Percentiles rank a stretch among this genome's conserved stretches.
phyloP scores from a whole-genome alignment of 2,113 vertebrate genomes.

The Misgurnus mizolepis region DNA sequence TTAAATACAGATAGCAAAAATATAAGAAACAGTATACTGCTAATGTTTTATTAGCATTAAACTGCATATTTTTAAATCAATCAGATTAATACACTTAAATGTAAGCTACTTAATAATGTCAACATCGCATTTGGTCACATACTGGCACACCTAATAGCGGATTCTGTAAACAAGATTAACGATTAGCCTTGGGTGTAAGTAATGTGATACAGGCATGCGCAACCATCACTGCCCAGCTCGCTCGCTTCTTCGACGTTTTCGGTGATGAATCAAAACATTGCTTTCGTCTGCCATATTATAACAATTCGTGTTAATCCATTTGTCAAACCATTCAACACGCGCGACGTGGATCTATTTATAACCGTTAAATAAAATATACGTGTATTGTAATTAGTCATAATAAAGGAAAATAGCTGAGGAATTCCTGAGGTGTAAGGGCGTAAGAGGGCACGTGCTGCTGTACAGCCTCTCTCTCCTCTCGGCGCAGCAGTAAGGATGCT shows the following conservation, averaged over 20 bases:
- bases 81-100: background rate
- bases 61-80: background rate
- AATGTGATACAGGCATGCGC: slow-evolving; percentile 71
- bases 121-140: slow-evolving; percentile 38
- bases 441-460: slow-evolving; percentile 41
- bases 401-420: slow-evolving; percentile 41
- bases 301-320: background rate
- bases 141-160: slow-evolving; percentile 35
- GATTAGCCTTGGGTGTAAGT: slow-evolving; percentile 66
- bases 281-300: slow-evolving; percentile 63
- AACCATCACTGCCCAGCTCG: slow-evolving; percentile 63
- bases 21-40: too few species aligned
- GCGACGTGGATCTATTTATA: slow-evolving; percentile 8
- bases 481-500: slow-evolving; percentile 67
- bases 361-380: slow-evolving; percentile 4
- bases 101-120: background rate
- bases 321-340: background rate
- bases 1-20: background rate
- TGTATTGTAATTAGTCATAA: background rate
- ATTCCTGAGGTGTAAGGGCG: slow-evolving; percentile 62
- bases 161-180: slow-evolving; percentile 66
- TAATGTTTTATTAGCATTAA: too few species aligned
- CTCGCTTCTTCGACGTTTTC: slow-evolving; percentile 59
- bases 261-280: slow-evolving; percentile 47
- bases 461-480: slow-evolving; percentile 58